Evolutionary conservation across 2,113 vertebrate species (phyloP).

Genomic region (Capra hircus): DNA sequence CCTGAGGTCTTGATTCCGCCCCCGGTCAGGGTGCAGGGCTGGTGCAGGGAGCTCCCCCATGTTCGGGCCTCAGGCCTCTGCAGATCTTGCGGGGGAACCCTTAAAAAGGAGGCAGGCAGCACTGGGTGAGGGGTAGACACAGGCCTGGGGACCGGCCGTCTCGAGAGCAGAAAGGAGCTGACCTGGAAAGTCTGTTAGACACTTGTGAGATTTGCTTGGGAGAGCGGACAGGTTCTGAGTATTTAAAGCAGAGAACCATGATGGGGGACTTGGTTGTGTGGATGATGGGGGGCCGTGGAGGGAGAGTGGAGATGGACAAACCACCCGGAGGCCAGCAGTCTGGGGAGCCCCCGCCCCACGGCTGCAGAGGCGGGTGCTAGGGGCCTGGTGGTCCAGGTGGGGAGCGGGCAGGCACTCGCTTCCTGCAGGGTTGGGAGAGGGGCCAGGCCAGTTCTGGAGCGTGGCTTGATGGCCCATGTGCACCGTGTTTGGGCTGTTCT

Average conservation of each 20-base stretch:
- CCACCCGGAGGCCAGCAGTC: not conserved
- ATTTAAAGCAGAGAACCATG: not conserved
- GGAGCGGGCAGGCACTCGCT: fast-evolving
- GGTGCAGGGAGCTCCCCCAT: too few species aligned
- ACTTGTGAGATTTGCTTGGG: not conserved
- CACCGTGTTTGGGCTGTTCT: not conserved
- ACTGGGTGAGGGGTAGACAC: not conserved
- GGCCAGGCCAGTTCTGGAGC: fast-evolving
- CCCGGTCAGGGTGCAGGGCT: not conserved
- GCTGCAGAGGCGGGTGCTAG: not conserved
- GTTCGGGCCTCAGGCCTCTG: not conserved
- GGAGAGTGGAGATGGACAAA: fast-evolving
- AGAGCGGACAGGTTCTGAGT: fast-evolving
- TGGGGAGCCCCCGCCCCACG: not conserved
- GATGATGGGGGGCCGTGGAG: not conserved
- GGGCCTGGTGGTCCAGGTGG: not conserved
- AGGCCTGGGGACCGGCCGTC: not conserved
- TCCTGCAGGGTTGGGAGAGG: not conserved
- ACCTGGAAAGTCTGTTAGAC: not conserved
- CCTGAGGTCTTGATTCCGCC: not conserved
- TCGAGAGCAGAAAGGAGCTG: not conserved
- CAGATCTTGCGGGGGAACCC: not conserved
- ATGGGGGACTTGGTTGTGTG: too few species aligned
- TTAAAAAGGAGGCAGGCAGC: not conserved
- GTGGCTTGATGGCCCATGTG: fast-evolving